Conservation (phyloP, 2,888 invertebrate genomes). For the Cheilosia vulpina region DNA sequence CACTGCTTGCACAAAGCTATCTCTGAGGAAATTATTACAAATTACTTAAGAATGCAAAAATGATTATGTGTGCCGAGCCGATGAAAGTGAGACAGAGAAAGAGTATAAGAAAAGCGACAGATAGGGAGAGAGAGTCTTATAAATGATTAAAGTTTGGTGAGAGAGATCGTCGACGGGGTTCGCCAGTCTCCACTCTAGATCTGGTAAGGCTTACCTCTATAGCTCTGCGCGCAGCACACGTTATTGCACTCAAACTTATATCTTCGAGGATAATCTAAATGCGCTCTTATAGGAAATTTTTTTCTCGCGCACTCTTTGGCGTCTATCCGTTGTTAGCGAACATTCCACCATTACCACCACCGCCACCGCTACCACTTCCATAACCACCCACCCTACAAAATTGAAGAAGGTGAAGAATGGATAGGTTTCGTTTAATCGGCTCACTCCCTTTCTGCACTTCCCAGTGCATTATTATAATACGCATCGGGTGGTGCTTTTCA, state of each 20-base stretch:
- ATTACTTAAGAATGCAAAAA: conserved; percentile 83
- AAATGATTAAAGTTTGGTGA: conserved; percentile 64
- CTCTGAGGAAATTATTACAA: conserved; percentile 83
- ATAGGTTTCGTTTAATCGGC: conserved; percentile 56
- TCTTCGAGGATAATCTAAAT: conserved; percentile 68
- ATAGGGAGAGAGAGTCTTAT: not conserved
- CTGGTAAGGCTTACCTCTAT: conserved; percentile 16
- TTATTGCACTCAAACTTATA: conserved; percentile 61
- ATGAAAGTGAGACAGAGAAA: conserved; percentile 76
- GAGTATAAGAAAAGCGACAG: not conserved
- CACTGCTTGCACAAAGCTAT: conserved; percentile 78
- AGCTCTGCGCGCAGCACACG: conserved; percentile 26
- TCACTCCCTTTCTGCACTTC: conserved; percentile 18
- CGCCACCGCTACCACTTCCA: not conserved
- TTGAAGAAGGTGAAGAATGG: conserved; percentile 25
- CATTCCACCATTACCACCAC: conserved; percentile 15
- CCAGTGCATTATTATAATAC: conserved; percentile 32
- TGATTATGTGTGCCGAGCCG: conserved; percentile 80
- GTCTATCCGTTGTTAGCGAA: not conserved
- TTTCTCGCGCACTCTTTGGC: conserved; percentile 28
- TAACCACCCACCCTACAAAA: conserved; percentile 46
- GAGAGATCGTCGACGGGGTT: conserved; percentile 17
- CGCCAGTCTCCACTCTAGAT: conserved; percentile 10
- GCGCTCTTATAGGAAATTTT: conserved; percentile 58
- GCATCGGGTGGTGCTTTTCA: conserved; percentile 36